These are phyloP conservation scores for Pentalonia nigronervosa DNA, from an alignment of 1,140 invertebrate species.

Conservation along the genomic window DNA sequence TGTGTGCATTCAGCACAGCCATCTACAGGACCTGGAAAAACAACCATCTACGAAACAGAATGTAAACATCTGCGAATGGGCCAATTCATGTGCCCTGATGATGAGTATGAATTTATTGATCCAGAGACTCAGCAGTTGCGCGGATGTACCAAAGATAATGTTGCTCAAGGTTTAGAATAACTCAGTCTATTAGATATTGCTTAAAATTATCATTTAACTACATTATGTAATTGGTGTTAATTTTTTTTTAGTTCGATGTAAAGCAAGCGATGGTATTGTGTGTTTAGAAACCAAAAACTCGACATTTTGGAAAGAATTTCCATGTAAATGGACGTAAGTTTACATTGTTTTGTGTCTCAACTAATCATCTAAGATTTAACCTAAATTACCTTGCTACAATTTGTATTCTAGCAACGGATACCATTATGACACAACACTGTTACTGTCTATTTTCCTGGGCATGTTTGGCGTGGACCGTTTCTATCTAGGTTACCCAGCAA, in stretches of 20 bases:
- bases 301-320: slow-evolving; percentile 81
- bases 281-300: slow-evolving; percentile 82
- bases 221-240: background rate
- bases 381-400: background rate
- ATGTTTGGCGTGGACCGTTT: slow-evolving; percentile 98
- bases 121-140: slow-evolving; percentile 86
- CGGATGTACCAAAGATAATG: slow-evolving; percentile 81
- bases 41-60: slow-evolving; percentile 64
- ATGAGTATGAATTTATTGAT: slow-evolving; percentile 79
- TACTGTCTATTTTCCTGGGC: slow-evolving; percentile 93
- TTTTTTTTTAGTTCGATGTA: slow-evolving; percentile 76
- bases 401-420: slow-evolving; percentile 83
- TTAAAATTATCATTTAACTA: background rate
- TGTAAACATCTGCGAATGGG: slow-evolving; percentile 80
- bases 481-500: slow-evolving; percentile 94
- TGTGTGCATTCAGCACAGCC: background rate
- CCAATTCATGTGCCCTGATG: slow-evolving; percentile 86
- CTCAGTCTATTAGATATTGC: background rate
- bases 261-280: slow-evolving; percentile 80
- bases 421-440: slow-evolving; percentile 87
- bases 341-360: slow-evolving; percentile 41
- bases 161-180: slow-evolving; percentile 74
- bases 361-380: background rate
- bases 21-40: slow-evolving; percentile 27
- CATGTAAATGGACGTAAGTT: slow-evolving; percentile 93